Percentiles rank a stretch among this genome's conserved stretches.
These are phyloP conservation scores for Camponotus floridanus DNA, from an alignment of 1,140 invertebrate genomes.

Conservation along the genomic window DNA sequence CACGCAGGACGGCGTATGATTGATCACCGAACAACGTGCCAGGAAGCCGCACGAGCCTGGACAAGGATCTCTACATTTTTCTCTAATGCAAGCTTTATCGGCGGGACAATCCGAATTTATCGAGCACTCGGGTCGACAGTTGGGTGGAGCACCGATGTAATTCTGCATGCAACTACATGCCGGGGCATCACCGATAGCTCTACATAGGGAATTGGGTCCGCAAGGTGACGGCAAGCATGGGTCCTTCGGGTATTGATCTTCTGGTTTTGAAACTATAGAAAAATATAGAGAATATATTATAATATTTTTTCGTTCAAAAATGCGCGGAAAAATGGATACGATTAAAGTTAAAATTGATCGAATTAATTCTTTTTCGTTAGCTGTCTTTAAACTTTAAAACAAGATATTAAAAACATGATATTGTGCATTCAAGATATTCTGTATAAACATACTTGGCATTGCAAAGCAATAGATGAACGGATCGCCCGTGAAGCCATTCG, in stretches of 20 bases:
- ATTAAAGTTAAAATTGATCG: constrained; percentile 10
- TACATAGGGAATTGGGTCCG: constrained; percentile 86
- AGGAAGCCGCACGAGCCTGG: constrained; percentile 87
- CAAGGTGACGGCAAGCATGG: constrained; percentile 87
- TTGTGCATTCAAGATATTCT: neutral
- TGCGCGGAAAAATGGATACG: neutral
- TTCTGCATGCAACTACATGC: constrained; percentile 86
- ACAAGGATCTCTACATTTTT: constrained; percentile 87
- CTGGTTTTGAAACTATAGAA: constrained; percentile 61
- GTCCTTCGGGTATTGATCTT: constrained; percentile 74
- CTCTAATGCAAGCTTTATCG: constrained; percentile 86
- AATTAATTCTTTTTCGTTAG: neutral
- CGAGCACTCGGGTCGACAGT: constrained; percentile 87
- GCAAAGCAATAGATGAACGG: constrained; percentile 89
- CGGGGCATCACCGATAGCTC: constrained; percentile 83
- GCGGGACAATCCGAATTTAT: constrained; percentile 86
- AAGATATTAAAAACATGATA: neutral
- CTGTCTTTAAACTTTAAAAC: constrained; percentile 23
- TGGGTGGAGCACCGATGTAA: constrained; percentile 87
- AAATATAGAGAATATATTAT: neutral
- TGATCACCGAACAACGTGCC: constrained; percentile 87
- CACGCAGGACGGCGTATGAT: constrained; percentile 88
- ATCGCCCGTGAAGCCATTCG: constrained; percentile 88
- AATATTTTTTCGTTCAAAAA: neutral
- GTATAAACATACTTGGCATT: constrained; percentile 79